Evolutionary conservation across 2,888 invertebrate genomes (phyloP).

Genomic region (Agriopis aurantiaria): DNA sequence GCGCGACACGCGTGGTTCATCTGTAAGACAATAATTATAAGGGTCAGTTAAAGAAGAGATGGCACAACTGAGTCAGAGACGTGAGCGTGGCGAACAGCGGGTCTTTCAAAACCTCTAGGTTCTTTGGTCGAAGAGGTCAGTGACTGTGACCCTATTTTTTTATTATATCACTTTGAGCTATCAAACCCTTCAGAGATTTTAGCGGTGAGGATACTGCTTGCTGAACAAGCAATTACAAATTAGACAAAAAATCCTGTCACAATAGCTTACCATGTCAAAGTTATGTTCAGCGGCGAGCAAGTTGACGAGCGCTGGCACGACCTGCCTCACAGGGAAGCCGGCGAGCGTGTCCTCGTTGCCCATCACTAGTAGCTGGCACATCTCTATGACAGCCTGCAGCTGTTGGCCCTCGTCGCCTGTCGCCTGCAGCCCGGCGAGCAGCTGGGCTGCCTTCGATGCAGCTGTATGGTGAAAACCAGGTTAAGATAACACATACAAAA

Average conservation of each 20-base stretch:
- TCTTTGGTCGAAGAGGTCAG: too few species aligned
- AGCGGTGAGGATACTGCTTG: too few species aligned
- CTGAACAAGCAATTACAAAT: too few species aligned
- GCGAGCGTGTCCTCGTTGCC: constrained; percentile 99
- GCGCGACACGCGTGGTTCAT: constrained; percentile 99
- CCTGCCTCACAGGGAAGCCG: constrained; percentile 99
- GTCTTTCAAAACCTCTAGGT: too few species aligned
- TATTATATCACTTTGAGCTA: too few species aligned
- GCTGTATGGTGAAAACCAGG: constrained; percentile 74
- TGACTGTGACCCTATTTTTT: too few species aligned
- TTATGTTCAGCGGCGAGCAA: constrained; percentile 98
- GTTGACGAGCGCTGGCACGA: constrained; percentile 97
- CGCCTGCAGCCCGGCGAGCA: constrained; percentile 96
- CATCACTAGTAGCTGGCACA: constrained; percentile 99
- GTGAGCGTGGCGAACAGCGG: too few species aligned
- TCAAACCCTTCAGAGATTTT: too few species aligned
- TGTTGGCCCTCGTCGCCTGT: constrained; percentile 98
- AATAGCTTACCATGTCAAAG: constrained; percentile 94
- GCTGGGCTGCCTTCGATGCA: constrained; percentile 96
- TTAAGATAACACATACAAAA: too few species aligned
- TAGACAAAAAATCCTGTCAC: too few species aligned
- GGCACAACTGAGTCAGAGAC: not conserved
- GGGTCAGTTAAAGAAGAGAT: not conserved
- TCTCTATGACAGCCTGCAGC: constrained; percentile 98
- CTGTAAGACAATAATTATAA: constrained; percentile 66